Evolutionary conservation across 2,797 vertebrate species (phyloP).

Genomic region (Dryobates pubescens): DNA sequence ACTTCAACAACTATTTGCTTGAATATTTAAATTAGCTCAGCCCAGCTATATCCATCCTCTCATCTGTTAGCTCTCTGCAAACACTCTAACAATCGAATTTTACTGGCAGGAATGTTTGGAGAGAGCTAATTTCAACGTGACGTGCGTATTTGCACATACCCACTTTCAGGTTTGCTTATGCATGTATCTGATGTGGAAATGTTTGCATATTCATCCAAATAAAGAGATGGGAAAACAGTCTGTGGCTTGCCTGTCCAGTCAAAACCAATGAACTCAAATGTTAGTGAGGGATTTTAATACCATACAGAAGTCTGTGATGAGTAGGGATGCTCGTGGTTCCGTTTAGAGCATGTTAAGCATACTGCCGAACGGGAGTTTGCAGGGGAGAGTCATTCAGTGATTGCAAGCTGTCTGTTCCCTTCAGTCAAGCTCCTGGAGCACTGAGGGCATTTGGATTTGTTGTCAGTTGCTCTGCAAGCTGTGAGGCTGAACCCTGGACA

Average conservation of each 20-base stretch:
- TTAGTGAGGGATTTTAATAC: not conserved
- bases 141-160: conserved; percentile 52
- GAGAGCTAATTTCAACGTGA: conserved; percentile 63
- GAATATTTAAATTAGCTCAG: conserved; percentile 5
- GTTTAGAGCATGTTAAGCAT: not conserved
- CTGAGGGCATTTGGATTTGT: not conserved
- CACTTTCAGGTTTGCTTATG: conserved; percentile 45
- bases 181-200: conserved; percentile 22
- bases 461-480: not conserved
- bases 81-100: conserved; percentile 50
- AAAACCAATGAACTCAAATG: not conserved
- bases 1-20: conserved; percentile 21
- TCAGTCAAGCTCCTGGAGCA: not conserved
- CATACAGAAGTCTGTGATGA: not conserved
- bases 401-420: not conserved
- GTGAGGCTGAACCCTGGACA: not conserved
- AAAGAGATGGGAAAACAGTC: conserved; percentile 22
- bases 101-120: conserved; percentile 49
- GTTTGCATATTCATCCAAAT: conserved; percentile 50
- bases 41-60: conserved; percentile 17
- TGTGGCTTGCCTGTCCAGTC: not conserved
- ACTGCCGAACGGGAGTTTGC: not conserved
- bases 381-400: not conserved
- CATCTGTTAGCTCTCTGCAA: conserved; percentile 49
- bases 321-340: not conserved